Percentiles rank a stretch among this genome's conserved stretches.
These are phyloP conservation scores for Alligator sinensis DNA, from an alignment of 2,113 vertebrate species.

Conservation along the genomic window DNA sequence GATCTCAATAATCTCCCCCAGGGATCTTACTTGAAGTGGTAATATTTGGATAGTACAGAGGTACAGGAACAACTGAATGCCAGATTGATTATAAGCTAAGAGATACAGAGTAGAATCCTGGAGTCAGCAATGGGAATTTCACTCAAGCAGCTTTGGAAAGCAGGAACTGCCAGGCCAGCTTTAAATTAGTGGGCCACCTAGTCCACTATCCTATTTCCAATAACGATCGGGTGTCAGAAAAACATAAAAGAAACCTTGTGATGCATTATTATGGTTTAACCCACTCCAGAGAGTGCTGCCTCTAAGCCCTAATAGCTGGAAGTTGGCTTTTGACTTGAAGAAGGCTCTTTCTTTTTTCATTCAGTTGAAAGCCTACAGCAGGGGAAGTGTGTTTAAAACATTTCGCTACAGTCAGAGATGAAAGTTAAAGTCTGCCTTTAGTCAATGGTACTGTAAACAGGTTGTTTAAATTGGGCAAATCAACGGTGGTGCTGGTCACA, in stretches of 20 bases:
- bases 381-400: neutral
- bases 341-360: fast-evolving
- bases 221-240: neutral
- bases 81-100: neutral
- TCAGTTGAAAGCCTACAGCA: fast-evolving
- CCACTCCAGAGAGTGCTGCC: neutral
- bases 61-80: neutral
- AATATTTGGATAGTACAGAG: neutral
- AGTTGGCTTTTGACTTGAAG: neutral
- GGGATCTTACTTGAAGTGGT: neutral
- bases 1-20: neutral
- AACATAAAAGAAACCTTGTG: fast-evolving
- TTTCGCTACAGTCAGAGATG: neutral
- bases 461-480: too few relatives aligned
- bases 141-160: neutral
- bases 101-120: neutral
- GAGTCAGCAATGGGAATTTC: neutral
- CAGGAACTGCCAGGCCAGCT: neutral
- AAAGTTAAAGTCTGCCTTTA: neutral
- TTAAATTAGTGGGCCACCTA: neutral
- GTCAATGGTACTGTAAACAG: too few relatives aligned
- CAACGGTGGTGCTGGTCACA: too few relatives aligned
- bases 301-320: neutral
- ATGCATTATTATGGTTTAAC: fast-evolving
- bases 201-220: neutral